Conservation (phyloP, 2,797 vertebrate species). For the Threskiornis aethiopicus region DNA sequence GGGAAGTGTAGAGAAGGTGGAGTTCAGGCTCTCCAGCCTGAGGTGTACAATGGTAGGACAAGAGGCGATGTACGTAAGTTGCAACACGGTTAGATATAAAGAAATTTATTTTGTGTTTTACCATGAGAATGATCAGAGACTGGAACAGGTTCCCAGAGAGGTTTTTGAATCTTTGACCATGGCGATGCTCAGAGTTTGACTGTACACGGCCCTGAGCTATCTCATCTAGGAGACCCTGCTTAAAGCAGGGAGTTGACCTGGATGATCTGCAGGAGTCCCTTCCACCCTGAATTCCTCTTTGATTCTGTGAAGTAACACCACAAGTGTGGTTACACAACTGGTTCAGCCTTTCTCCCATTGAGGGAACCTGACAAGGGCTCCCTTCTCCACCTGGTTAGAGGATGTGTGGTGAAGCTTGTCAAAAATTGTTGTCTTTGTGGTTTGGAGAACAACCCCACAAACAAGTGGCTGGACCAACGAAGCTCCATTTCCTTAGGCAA, state of each 20-base stretch:
- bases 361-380: neutral
- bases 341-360: neutral
- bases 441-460: neutral
- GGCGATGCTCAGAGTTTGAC: neutral
- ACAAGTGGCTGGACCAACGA: neutral
- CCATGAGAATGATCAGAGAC: neutral
- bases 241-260: neutral
- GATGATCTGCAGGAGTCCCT: neutral
- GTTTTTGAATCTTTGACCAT: neutral
- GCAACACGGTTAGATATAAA: neutral
- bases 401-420: neutral
- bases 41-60: neutral
- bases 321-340: accelerated
- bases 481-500: neutral
- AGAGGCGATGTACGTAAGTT: neutral
- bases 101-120: neutral
- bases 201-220: accelerated
- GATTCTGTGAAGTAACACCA: neutral
- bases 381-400: neutral
- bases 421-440: neutral
- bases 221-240: neutral
- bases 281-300: neutral
- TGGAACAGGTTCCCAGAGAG: neutral
- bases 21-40: neutral
- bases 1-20: neutral